These are phyloP conservation scores for Microdon myrmicae DNA, from an alignment of 2,888 invertebrate species.

Conservation along the genomic window DNA sequence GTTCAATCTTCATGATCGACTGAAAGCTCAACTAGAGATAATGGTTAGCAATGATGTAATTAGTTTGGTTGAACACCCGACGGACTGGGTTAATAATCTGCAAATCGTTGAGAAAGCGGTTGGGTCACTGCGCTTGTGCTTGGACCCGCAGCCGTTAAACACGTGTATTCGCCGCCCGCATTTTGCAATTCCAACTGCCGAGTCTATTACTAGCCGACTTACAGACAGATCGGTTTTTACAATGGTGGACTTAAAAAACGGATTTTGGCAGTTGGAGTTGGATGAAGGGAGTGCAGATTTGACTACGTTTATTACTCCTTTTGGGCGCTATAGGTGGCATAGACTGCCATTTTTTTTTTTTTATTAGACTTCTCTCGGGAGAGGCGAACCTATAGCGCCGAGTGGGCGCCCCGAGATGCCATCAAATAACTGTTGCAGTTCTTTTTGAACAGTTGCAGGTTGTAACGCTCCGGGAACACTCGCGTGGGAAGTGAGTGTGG, in stretches of 20 bases:
- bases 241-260: conserved; percentile 25
- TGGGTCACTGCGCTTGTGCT: conserved; percentile 36
- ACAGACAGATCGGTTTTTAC: conserved; percentile 15
- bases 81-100: conserved; percentile 40
- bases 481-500: too few species aligned
- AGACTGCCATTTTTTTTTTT: too few species aligned
- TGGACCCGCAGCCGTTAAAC: conserved; percentile 54
- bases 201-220: conserved; percentile 36
- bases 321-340: too few species aligned
- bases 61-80: conserved; percentile 36
- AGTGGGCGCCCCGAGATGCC: too few species aligned
- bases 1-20: conserved; percentile 26
- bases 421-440: too few species aligned
- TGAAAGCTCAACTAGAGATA: conserved; percentile 28
- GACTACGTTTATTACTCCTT: conserved; percentile 15
- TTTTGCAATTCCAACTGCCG: conserved; percentile 55
- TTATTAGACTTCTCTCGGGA: too few species aligned
- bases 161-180: conserved; percentile 53
- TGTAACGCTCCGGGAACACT: too few species aligned
- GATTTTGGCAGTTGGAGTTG: conserved; percentile 35
- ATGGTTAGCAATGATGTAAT: conserved; percentile 30
- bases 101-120: conserved; percentile 44
- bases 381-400: too few species aligned
- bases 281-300: conserved; percentile 32
- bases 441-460: too few species aligned